Conservation (phyloP, 2,888 invertebrate species). For the Tupiocoris notatus region DNA sequence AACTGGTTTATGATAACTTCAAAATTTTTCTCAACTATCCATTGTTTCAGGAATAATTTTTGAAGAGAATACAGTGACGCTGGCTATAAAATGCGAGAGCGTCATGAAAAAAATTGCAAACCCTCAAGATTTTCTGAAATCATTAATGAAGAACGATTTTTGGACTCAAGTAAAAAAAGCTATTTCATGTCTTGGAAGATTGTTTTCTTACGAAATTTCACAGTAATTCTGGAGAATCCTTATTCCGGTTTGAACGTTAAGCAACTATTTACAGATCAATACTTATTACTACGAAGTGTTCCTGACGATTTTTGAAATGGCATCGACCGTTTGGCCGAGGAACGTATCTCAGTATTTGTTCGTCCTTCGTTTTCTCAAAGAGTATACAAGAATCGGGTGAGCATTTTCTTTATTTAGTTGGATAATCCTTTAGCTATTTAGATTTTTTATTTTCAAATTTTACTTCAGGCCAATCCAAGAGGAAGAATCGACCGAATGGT, state of each 20-base stretch:
- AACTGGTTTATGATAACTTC: too few species aligned
- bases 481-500: conserved; percentile 58
- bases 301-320: conserved; percentile 55
- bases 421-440: neutral
- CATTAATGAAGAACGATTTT: conserved; percentile 29
- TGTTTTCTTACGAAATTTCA: too few species aligned
- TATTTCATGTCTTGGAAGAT: too few species aligned
- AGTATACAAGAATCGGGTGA: conserved; percentile 34
- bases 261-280: conserved; percentile 54
- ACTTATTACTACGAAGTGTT: conserved; percentile 60
- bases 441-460: too few species aligned
- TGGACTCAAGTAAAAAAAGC: conserved; percentile 12
- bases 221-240: too few species aligned
- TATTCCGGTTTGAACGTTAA: too few species aligned
- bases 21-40: too few species aligned
- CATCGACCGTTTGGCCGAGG: neutral
- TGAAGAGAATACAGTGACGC: conserved; percentile 32
- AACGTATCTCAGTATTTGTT: neutral
- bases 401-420: neutral
- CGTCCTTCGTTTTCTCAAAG: conserved; percentile 11
- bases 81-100: conserved; percentile 46
- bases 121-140: conserved; percentile 18
- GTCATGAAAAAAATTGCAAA: conserved; percentile 44
- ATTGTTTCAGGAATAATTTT: conserved; percentile 39
- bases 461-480: conserved; percentile 54